A percentile compares a stretch with the other conserved stretches of the same genome.
These are phyloP conservation scores for Pelodytes ibericus DNA, from an alignment of 2,797 vertebrate genomes.

Conservation along the genomic window DNA sequence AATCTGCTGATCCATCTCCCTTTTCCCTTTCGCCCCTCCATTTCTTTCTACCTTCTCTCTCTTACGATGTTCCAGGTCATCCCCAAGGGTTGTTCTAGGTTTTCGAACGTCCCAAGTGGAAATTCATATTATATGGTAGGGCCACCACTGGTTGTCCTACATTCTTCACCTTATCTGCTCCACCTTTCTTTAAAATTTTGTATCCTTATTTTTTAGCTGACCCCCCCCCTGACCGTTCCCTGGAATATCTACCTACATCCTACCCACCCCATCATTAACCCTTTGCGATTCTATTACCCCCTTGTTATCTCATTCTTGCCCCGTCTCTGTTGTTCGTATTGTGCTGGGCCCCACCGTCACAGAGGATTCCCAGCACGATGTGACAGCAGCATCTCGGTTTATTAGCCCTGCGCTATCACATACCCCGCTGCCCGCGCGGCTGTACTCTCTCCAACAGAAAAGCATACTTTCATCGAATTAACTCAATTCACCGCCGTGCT, in stretches of 20 bases:
- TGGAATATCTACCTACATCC: neutral
- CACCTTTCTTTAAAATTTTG: no score
- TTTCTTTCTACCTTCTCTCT: neutral
- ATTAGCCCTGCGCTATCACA: conserved; percentile 27
- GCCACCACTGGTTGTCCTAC: no score
- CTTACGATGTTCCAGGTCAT: no score
- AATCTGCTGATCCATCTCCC: no score
- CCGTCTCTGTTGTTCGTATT: conserved; percentile 30
- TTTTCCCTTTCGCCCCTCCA: no score
- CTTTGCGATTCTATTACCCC: neutral
- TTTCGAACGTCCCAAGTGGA: no score
- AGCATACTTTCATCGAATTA: neutral
- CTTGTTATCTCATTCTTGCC: conserved; percentile 21
- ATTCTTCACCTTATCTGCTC: no score
- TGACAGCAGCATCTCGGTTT: conserved; percentile 50
- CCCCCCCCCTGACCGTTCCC: neutral
- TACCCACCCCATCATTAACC: neutral
- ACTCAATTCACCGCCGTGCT: neutral
- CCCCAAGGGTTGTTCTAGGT: no score
- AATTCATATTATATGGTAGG: no score
- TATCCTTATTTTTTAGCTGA: neutral
- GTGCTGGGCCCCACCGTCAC: conserved; percentile 39
- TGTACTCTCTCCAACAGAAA: neutral
- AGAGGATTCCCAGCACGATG: conserved; percentile 23
- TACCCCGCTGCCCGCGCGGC: conserved; percentile 24